phyloP scores from a whole-genome alignment of 35 echinoderm and acorn worm genomes.

The Strongylocentrotus purpuratus region DNA sequence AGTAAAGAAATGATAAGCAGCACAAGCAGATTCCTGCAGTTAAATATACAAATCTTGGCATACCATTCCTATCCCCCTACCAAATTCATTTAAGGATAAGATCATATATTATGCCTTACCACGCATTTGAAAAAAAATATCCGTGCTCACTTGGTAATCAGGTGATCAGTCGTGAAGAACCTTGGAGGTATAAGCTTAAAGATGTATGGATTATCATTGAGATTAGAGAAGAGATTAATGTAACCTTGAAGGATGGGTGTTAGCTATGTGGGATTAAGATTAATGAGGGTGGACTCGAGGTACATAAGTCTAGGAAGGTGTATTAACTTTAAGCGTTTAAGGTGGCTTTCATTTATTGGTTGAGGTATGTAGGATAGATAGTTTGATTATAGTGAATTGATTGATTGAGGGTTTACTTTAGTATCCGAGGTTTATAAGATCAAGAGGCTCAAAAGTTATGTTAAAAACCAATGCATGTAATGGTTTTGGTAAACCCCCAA shows the following conservation, averaged over 20 bases:
- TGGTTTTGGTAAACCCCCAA: neutral
- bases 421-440: no score
- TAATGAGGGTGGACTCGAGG: neutral
- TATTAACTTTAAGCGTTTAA: neutral
- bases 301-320: neutral
- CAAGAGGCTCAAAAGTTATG: neutral
- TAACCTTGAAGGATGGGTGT: constrained; percentile 16
- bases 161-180: no score
- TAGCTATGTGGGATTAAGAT: neutral
- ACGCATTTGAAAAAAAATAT: neutral
- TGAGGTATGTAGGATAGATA: neutral
- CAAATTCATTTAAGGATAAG: no score
- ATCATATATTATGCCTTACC: neutral
- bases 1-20: no score
- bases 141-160: no score
- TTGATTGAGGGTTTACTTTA: neutral
- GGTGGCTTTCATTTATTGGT: neutral
- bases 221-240: neutral
- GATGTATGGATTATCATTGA: no score
- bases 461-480: neutral
- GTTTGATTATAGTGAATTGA: neutral
- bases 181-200: no score
- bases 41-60: no score
- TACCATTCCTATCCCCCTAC: no score
- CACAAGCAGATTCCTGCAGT: no score